Evolutionary conservation across 2,888 invertebrate genomes (phyloP).

Genomic region (Schrankia costaestrigalis): DNA sequence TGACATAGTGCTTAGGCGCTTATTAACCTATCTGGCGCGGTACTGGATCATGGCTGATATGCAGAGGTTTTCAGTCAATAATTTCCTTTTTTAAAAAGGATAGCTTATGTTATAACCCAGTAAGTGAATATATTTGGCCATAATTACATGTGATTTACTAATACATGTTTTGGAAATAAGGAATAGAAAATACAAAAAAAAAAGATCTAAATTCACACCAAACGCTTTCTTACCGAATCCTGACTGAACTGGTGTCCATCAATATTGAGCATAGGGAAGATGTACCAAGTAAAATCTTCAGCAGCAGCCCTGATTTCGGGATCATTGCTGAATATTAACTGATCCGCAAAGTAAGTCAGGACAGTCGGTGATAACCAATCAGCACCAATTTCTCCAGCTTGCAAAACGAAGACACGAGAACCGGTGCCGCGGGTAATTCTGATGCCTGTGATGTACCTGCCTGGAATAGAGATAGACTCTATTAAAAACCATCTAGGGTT

Average conservation of each 20-base stretch:
- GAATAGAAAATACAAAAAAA: not conserved
- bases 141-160: too few species aligned
- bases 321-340: constrained; percentile 80
- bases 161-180: not conserved
- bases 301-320: constrained; percentile 69
- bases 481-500: too few species aligned
- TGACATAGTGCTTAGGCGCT: too few species aligned
- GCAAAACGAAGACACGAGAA: constrained; percentile 52
- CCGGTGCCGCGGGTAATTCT: constrained; percentile 55
- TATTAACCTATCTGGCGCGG: too few species aligned
- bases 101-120: too few species aligned
- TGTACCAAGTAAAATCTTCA: constrained; percentile 85
- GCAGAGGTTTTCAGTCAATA: too few species aligned
- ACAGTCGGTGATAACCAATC: constrained; percentile 88
- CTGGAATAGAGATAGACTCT: constrained; percentile 30
- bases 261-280: constrained; percentile 87
- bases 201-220: not conserved
- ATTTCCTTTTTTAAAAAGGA: too few species aligned
- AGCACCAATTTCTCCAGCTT: constrained; percentile 84
- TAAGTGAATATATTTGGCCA: too few species aligned
- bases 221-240: constrained; percentile 59
- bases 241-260: constrained; percentile 88
- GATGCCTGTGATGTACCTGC: constrained; percentile 71
- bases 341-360: constrained; percentile 81
- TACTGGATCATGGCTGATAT: too few species aligned